Percentiles rank a stretch among this genome's conserved stretches.
Evolutionary conservation across 2,797 vertebrate genomes (phyloP).

Genomic region (Gymnopithys bicolor): DNA sequence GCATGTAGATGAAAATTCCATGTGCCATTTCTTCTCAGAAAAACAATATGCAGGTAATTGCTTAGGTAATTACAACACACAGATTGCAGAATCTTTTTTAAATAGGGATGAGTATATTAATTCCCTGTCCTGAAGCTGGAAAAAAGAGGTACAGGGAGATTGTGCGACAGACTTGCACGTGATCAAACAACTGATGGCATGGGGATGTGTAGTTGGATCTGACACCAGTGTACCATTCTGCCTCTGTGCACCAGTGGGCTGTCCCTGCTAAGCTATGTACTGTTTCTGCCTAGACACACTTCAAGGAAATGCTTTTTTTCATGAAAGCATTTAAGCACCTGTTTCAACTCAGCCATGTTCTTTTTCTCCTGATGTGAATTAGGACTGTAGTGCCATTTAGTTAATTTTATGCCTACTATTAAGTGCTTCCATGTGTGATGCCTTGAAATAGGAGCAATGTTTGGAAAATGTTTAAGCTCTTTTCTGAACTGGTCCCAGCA

Average conservation of each 20-base stretch:
- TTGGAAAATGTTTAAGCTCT: neutral
- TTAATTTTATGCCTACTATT: slow-evolving; percentile 25
- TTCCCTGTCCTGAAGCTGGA: neutral
- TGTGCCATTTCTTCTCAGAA: neutral
- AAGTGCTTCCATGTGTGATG: slow-evolving; percentile 15
- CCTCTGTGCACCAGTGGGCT: neutral
- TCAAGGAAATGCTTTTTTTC: neutral
- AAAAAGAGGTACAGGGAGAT: neutral
- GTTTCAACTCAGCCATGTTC: slow-evolving; percentile 22
- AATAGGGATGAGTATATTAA: neutral
- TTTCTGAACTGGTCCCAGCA: neutral
- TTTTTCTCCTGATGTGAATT: neutral
- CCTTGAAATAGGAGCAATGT: neutral
- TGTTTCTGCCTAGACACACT: neutral
- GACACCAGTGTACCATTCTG: neutral
- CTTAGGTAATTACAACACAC: neutral
- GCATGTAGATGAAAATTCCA: neutral
- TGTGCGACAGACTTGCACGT: neutral
- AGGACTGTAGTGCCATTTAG: neutral
- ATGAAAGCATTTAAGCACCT: neutral
- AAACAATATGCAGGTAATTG: neutral
- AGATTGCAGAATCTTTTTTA: neutral
- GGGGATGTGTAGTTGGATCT: neutral
- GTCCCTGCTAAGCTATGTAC: neutral
- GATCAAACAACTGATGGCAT: neutral